phyloP scores from a whole-genome alignment of 2,113 vertebrate genomes.

The Zapornia atra region DNA sequence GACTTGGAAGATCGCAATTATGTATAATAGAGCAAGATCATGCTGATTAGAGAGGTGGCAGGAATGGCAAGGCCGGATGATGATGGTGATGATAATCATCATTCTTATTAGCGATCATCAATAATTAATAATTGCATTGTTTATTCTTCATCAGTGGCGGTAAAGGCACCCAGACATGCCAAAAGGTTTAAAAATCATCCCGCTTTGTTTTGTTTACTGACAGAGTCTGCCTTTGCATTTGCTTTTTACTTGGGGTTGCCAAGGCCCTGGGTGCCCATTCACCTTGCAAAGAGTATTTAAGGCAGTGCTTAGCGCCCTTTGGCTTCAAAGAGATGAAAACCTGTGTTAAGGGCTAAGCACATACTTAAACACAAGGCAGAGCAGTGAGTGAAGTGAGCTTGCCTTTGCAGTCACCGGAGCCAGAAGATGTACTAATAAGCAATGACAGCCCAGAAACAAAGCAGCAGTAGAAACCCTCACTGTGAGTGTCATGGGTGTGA shows the following conservation, averaged over 20 bases:
- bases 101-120: constrained; percentile 58
- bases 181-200: constrained; percentile 57
- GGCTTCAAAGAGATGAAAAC: background rate
- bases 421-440: background rate
- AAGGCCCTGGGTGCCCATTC: background rate
- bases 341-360: background rate
- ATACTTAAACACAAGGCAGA: background rate
- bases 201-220: constrained; percentile 61
- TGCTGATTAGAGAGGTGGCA: constrained; percentile 63
- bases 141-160: constrained; percentile 44
- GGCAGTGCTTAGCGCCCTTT: background rate
- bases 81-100: constrained; percentile 59
- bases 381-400: background rate
- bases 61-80: constrained; percentile 16
- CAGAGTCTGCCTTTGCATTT: constrained; percentile 23
- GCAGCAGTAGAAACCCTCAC: background rate
- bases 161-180: constrained; percentile 37
- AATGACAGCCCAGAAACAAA: background rate
- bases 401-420: background rate
- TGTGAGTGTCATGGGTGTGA: rapidly evolving
- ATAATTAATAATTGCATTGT: constrained; percentile 68
- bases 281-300: background rate
- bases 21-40: constrained; percentile 47
- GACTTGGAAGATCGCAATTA: constrained; percentile 69
- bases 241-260: background rate